Evolutionary conservation across 2,888 invertebrate genomes (phyloP).

Genomic region (Opisthograptis luteolata): DNA sequence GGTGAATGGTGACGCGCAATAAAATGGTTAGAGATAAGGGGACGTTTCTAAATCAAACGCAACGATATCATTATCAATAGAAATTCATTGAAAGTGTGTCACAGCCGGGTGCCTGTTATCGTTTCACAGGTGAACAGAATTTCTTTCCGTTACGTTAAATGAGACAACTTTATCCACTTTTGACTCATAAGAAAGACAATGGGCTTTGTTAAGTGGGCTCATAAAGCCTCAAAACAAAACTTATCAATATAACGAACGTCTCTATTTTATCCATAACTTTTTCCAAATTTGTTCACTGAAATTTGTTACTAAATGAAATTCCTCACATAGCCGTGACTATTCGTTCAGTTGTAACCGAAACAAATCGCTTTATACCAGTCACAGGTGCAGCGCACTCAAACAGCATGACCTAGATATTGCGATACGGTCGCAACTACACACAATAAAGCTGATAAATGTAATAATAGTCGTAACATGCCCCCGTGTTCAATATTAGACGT

Average conservation of each 20-base stretch:
- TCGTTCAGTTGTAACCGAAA: constrained; percentile 16
- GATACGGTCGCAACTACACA: constrained; percentile 32
- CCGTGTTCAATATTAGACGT: constrained; percentile 10
- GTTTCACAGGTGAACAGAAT: constrained; percentile 50
- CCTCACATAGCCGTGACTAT: background rate
- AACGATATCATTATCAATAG: constrained; percentile 54
- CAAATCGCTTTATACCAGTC: constrained; percentile 28
- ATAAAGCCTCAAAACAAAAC: background rate
- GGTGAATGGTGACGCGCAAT: constrained; percentile 35
- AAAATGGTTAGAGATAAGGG: constrained; percentile 35
- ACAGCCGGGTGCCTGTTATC: constrained; percentile 51
- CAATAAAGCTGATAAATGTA: constrained; percentile 18
- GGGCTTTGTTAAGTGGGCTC: constrained; percentile 2
- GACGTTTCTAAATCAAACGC: constrained; percentile 41
- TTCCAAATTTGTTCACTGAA: too few species aligned
- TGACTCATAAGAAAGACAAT: constrained; percentile 26
- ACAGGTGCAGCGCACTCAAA: constrained; percentile 51
- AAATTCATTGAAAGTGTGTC: constrained; percentile 68
- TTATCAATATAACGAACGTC: too few species aligned
- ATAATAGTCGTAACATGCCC: constrained; percentile 22
- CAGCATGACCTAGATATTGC: constrained; percentile 59
- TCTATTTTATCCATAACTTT: too few species aligned
- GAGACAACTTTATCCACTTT: constrained; percentile 18
- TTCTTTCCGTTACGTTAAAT: constrained; percentile 36
- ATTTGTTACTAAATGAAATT: background rate